Base-by-base conservation (phyloP, 2,888 invertebrate genomes). In the Melanostoma scalare region DNA sequence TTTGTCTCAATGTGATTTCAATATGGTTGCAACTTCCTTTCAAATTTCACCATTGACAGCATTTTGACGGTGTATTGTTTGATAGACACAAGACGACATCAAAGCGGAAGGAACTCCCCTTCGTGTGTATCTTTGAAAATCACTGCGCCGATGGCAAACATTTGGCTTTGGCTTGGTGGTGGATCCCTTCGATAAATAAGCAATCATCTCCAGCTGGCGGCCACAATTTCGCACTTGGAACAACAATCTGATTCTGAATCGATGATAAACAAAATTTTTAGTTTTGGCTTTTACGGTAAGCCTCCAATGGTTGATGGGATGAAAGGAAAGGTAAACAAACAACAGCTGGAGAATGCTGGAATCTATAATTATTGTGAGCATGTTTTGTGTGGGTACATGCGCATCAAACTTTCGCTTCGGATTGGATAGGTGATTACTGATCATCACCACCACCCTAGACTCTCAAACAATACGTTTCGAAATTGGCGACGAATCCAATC, bases 401-500 rank as follows among this genome's bases (percentile, higher is more conserved):
- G 82, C 82, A 53, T 56, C 40, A 10, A 42, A 38, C 67, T 63
- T 58, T 67, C 61, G 60, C 61, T 55, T 81, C 8, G 81, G 81
- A 82, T 82, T 82, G 82, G 82, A 46, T 44, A 33, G 48, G n/a
- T 10, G 55, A 53, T 40, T 5, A 56, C 10, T 46, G 44, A 67
- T 67, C 60, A 30, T 53, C 60, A 71, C 56, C 20, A 20, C 63
- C 52, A n/a, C 4, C 60, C 48, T 33, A 60, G n/a, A 35, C 50
- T 40, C 10, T 20, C 55, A 30, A 74, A 55, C 48, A 58, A 53
- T 60, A 60, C 38, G 61, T 68, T 82, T 44, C 50, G 63, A 60
- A 69, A 74, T 84, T 79, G 71, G 84, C 85, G 80, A 85, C 85
- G 85, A 80, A 85, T 85, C 80, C 85, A 85, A 85, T 80, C 75